A percentile compares a stretch with the other conserved stretches of the same genome.
Evolutionary conservation across 1,140 invertebrate species (phyloP).

Genomic region (Mycetomoellerius zeteki): DNA sequence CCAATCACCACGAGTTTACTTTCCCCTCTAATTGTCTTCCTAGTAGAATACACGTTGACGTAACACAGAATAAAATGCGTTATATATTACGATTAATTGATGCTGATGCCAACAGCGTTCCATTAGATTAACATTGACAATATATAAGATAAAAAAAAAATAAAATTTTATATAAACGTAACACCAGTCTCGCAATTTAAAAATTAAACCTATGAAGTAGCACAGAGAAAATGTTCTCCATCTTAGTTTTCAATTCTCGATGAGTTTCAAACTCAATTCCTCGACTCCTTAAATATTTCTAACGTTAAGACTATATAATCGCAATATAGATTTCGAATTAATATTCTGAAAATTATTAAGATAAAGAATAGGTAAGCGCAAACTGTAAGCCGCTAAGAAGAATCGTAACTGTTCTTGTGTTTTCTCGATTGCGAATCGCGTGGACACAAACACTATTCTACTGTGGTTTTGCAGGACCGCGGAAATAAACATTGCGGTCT

Average conservation of each 20-base stretch:
- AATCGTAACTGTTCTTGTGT: conserved; percentile 12
- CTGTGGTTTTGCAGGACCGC: conserved; percentile 75
- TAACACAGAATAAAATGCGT: neutral
- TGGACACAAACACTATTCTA: conserved; percentile 57
- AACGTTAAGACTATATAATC: neutral
- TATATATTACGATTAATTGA: neutral
- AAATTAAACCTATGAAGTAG: conserved; percentile 19
- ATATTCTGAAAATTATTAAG: neutral
- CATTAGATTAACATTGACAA: neutral
- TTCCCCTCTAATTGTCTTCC: neutral
- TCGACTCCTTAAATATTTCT: neutral
- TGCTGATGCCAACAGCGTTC: neutral
- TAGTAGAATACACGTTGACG: neutral
- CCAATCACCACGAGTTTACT: neutral
- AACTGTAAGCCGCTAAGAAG: neutral
- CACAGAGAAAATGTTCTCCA: neutral
- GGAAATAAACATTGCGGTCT: conserved; percentile 80
- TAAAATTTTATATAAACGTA: neutral
- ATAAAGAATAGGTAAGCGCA: neutral
- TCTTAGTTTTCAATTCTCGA: neutral
- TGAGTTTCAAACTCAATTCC: neutral
- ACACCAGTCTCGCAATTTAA: neutral
- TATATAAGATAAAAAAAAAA: neutral
- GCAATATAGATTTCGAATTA: neutral
- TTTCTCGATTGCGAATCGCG: conserved; percentile 23